Percentiles rank a stretch among this genome's conserved stretches.
Conservation (phyloP, 2,113 vertebrate genomes). For the Oreocharis arfaki region DNA sequence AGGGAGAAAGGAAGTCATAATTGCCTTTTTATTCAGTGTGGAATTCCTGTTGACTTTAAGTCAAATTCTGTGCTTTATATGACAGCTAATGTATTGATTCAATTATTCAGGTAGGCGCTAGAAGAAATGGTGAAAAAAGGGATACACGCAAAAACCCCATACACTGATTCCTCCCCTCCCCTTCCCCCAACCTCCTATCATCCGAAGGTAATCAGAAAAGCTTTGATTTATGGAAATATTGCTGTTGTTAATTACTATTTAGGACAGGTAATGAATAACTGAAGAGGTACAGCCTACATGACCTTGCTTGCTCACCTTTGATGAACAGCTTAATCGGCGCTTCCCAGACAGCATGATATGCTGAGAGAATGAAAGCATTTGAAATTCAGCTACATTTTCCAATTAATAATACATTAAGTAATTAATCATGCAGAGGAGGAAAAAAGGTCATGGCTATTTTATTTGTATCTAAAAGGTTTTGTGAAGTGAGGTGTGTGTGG, state of each 20-base stretch:
- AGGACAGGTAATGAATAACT: slow-evolving; percentile 75
- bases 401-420: slow-evolving; percentile 96
- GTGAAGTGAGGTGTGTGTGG: not conserved
- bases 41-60: not conserved
- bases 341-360: slow-evolving; percentile 82
- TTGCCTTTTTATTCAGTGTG: not conserved
- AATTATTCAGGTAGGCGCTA: slow-evolving; percentile 16
- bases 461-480: slow-evolving; percentile 62
- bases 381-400: slow-evolving; percentile 82
- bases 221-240: slow-evolving; percentile 81
- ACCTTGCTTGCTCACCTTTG: slow-evolving; percentile 82
- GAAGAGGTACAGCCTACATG: slow-evolving; percentile 68
- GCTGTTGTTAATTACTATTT: slow-evolving; percentile 75
- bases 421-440: slow-evolving; percentile 90
- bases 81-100: not conserved
- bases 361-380: slow-evolving; percentile 88
- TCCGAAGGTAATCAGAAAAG: slow-evolving; percentile 73
- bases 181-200: slow-evolving; percentile 22
- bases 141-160: not conserved
- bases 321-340: slow-evolving; percentile 79
- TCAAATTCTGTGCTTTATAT: not conserved
- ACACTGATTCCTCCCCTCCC: not conserved
- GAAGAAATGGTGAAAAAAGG: not conserved
- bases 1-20: not conserved
- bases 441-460: slow-evolving; percentile 72